These are phyloP conservation scores for Zoanthus gigantus DNA, from an alignment of 92 coral and sea anemone genomes.

Conservation along the genomic window DNA sequence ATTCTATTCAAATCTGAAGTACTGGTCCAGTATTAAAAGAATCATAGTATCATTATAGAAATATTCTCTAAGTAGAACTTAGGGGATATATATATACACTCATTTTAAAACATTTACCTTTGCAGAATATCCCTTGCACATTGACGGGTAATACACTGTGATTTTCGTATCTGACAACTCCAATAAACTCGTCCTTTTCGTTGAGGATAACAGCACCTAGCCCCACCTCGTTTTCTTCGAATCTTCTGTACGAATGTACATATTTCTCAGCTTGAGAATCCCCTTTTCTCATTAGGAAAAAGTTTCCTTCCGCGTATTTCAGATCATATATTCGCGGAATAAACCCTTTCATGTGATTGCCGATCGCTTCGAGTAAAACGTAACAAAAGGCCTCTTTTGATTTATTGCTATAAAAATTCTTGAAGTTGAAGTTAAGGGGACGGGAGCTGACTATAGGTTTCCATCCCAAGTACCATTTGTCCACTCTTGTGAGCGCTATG, in stretches of 20 bases:
- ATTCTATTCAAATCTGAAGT: too few relatives aligned
- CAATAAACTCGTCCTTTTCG: neutral
- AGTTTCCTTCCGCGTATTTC: neutral
- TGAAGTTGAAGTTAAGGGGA: conserved; percentile 10
- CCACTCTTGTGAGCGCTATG: conserved; percentile 22
- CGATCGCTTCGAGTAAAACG: conserved; percentile 34
- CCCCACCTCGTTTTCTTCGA: neutral
- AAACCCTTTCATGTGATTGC: conserved; percentile 40
- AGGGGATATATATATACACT: neutral
- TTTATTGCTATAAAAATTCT: conserved; percentile 7
- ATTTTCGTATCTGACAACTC: conserved; percentile 9
- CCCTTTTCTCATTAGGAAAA: neutral
- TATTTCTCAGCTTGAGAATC: neutral
- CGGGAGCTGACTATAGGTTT: neutral
- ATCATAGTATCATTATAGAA: too few relatives aligned
- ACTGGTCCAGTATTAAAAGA: too few relatives aligned
- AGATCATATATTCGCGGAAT: neutral
- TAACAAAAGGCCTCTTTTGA: neutral
- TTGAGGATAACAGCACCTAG: conserved; percentile 17
- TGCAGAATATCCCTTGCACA: neutral
- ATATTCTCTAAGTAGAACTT: neutral
- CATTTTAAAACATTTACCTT: neutral
- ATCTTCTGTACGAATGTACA: neutral
- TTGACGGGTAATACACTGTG: neutral
- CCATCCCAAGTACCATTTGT: conserved; percentile 15